Evolutionary conservation across 53 echinoderm and acorn worm species (phyloP).

Genomic region (Actinopyga echinites): DNA sequence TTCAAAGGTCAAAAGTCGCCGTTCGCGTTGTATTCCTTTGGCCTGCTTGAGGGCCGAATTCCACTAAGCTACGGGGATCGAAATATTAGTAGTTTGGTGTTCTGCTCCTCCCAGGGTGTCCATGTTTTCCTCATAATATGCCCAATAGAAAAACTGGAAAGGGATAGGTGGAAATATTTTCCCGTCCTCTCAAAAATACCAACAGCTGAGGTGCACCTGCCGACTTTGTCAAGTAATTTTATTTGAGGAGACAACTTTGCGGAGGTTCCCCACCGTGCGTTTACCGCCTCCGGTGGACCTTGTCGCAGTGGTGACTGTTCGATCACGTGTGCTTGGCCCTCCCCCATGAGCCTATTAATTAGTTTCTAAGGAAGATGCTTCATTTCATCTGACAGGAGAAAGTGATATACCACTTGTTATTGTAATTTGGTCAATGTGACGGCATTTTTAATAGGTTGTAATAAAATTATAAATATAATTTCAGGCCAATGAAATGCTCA

Average conservation of each 20-base stretch:
- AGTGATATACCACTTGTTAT: too few relatives aligned
- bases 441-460: too few relatives aligned
- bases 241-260: conserved; percentile 28
- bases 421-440: too few relatives aligned
- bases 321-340: too few relatives aligned
- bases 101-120: conserved; percentile 12
- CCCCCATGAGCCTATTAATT: too few relatives aligned
- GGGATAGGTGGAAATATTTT: background rate
- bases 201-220: conserved; percentile 27
- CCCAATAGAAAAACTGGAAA: conserved; percentile 5
- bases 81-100: background rate
- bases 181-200: background rate
- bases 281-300: too few relatives aligned
- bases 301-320: too few relatives aligned
- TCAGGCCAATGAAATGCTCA: too few relatives aligned
- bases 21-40: background rate
- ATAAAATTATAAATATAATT: too few relatives aligned
- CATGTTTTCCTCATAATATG: conserved; percentile 17
- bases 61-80: background rate
- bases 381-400: too few relatives aligned
- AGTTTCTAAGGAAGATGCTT: too few relatives aligned
- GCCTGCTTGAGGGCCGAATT: conserved; percentile 7
- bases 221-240: background rate
- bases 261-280: conserved; percentile 3
- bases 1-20: background rate